phyloP scores from a whole-genome alignment of 1,140 invertebrate species.

The Bacillus rossius region DNA sequence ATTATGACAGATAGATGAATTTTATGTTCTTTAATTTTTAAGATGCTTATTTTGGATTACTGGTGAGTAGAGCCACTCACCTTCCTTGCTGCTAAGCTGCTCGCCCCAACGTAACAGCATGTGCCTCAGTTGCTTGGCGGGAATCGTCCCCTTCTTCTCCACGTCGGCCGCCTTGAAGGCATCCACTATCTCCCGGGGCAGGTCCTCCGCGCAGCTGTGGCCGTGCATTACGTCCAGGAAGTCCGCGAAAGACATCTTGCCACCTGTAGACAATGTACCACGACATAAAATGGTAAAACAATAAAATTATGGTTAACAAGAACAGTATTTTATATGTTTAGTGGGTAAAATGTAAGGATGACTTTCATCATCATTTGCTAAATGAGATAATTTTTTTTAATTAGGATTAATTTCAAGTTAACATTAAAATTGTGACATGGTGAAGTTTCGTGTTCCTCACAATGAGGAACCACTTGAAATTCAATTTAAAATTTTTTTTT shows the following conservation, averaged over 20 bases:
- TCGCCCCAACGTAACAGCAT: conserved; percentile 90
- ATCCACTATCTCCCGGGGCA: conserved; percentile 83
- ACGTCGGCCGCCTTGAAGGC: conserved; percentile 84
- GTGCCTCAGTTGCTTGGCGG: conserved; percentile 77
- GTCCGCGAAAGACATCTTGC: conserved; percentile 92
- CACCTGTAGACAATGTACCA: conserved; percentile 49
- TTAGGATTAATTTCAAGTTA: no score
- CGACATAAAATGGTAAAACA: background rate
- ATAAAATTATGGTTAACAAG: conserved; percentile 11
- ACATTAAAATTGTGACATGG: no score
- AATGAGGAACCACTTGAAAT: background rate
- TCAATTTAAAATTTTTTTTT: conserved; percentile 6
- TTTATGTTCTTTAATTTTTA: no score
- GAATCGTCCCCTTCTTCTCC: conserved; percentile 65
- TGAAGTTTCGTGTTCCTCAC: background rate
- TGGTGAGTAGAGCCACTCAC: no score
- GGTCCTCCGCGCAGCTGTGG: conserved; percentile 78
- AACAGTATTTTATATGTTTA: background rate
- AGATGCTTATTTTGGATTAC: no score
- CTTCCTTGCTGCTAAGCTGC: conserved; percentile 81
- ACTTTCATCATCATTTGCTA: no score
- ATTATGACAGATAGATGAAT: no score
- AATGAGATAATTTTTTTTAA: no score
- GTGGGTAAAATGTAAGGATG: background rate
- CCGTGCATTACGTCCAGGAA: conserved; percentile 94